These are phyloP conservation scores for Mormoops blainvillei DNA, from an alignment of 2,113 vertebrate species.

Conservation along the genomic window DNA sequence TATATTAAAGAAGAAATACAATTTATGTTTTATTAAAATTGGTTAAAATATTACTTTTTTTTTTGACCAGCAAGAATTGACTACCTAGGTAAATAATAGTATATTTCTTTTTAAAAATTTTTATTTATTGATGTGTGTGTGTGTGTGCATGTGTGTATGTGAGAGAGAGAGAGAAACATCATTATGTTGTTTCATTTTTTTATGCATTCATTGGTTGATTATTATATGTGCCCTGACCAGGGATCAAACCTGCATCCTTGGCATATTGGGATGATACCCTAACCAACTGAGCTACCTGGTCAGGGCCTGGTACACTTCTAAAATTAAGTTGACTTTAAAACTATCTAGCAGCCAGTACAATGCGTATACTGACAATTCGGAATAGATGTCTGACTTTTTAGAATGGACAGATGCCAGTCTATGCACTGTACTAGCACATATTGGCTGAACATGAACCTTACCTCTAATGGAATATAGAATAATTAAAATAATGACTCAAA, in stretches of 20 bases:
- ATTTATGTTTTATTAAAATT: not conserved
- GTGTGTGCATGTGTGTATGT: too few relatives aligned
- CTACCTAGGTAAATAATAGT: not conserved
- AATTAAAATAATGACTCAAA: not conserved
- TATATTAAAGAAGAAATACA: not conserved
- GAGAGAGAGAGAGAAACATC: too few relatives aligned
- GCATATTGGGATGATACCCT: too few relatives aligned
- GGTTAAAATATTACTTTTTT: not conserved
- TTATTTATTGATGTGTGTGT: too few relatives aligned
- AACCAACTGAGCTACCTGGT: too few relatives aligned
- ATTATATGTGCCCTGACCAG: too few relatives aligned
- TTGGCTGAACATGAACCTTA: not conserved
- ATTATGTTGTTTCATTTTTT: too few relatives aligned
- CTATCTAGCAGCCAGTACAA: not conserved
- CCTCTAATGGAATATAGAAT: not conserved
- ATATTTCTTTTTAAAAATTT: too few relatives aligned
- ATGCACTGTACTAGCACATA: not conserved
- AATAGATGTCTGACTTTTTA: not conserved
- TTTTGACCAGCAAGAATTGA: not conserved
- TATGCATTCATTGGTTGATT: too few relatives aligned
- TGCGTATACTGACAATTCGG: not conserved
- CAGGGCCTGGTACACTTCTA: not conserved
- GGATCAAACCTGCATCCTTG: too few relatives aligned
- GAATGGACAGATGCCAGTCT: not conserved
- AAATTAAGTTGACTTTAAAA: not conserved